Evolutionary conservation across 2,113 vertebrate species (phyloP).

Genomic region (Manacus vitellinus): DNA sequence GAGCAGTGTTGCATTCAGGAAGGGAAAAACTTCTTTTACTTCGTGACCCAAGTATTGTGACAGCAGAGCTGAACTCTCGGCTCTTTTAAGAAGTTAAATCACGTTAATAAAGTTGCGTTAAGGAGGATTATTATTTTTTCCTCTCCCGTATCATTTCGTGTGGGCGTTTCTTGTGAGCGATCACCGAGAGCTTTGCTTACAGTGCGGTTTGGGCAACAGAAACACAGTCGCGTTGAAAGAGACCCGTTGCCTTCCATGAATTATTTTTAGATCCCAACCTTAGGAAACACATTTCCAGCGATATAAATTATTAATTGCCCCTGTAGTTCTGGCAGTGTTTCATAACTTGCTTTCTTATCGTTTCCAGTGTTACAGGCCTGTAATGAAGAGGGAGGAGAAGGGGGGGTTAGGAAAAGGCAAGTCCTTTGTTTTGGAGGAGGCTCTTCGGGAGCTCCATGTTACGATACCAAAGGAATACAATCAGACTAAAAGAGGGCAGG

Average conservation of each 20-base stretch:
- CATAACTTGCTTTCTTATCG: neutral
- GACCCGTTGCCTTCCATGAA: neutral
- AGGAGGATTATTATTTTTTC: neutral
- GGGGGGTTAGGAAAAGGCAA: neutral
- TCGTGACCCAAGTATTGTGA: neutral
- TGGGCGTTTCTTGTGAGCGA: neutral
- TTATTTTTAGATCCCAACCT: slow-evolving; percentile 73
- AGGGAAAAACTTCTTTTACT: neutral
- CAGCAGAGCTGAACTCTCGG: neutral
- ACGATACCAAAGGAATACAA: neutral
- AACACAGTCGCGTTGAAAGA: neutral
- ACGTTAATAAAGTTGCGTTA: neutral
- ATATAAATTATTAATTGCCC: slow-evolving; percentile 68
- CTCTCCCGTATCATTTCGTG: neutral
- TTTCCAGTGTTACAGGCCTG: neutral
- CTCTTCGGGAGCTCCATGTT: neutral
- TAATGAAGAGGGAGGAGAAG: neutral
- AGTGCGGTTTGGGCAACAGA: neutral
- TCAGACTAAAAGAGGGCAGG: neutral
- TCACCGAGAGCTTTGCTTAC: neutral
- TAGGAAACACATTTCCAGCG: slow-evolving; percentile 59
- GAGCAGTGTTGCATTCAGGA: neutral
- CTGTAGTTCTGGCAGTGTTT: slow-evolving; percentile 47
- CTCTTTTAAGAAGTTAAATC: neutral
- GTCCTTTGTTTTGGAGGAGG: slow-evolving; percentile 12